Evolutionary conservation across 2,113 vertebrate genomes (phyloP).

Genomic region (human): GRCh38 chr9:26564501-26565000

Average conservation of each 20-base stretch:
- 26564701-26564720: background rate
- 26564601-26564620: background rate
- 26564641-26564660: background rate
- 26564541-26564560: background rate
- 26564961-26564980: background rate
- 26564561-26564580: background rate
- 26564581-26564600: background rate
- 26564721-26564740: background rate
- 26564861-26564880: background rate
- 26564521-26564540: background rate
- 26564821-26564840: background rate
- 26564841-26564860: background rate
- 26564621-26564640: background rate
- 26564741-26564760: background rate
- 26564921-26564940: background rate
- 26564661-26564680: background rate
- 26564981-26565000: background rate
- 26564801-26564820: background rate
- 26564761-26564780: background rate
- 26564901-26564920: background rate
- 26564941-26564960: constrained; percentile 21
- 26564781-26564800: background rate
- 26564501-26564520: background rate
- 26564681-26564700: background rate
- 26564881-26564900: background rate